Conservation (phyloP, 2,888 invertebrate genomes). For the Cephalotes varians region DNA sequence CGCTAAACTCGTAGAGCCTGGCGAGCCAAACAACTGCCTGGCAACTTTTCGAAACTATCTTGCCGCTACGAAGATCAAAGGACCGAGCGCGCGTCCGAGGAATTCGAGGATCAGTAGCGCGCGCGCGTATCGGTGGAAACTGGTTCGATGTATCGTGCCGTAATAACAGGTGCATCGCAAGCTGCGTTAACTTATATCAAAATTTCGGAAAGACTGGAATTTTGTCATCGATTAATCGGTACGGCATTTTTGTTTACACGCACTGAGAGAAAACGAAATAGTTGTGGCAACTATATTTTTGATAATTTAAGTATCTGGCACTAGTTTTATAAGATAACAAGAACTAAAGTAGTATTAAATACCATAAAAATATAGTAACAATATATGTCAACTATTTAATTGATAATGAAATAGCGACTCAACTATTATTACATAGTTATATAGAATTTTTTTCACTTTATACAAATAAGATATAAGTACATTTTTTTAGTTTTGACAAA, state of each 20-base stretch:
- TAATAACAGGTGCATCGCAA: background rate
- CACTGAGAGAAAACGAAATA: too few species aligned
- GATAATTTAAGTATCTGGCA: too few species aligned
- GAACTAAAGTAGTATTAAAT: too few species aligned
- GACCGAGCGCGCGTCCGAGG: constrained; percentile 30
- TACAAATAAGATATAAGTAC: too few species aligned
- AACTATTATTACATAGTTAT: too few species aligned
- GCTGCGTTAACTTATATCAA: background rate
- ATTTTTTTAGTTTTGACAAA: too few species aligned
- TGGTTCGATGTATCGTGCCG: background rate
- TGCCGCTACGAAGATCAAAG: constrained; percentile 49
- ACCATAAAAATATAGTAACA: too few species aligned
- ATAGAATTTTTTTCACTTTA: too few species aligned
- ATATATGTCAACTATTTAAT: too few species aligned
- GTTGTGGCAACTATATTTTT: too few species aligned
- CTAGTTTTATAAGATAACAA: too few species aligned
- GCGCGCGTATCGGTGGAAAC: constrained; percentile 5
- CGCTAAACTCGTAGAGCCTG: constrained; percentile 40
- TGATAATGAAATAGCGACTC: too few species aligned
- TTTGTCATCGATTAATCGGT: background rate
- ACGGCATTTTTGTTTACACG: background rate
- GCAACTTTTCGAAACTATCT: constrained; percentile 54
- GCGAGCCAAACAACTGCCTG: constrained; percentile 46
- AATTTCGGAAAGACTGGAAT: background rate
- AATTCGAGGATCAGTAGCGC: constrained; percentile 45